A percentile compares a stretch with the other conserved stretches of the same genome.
phyloP scores from a whole-genome alignment of 2,113 vertebrate genomes.

The Colossoma macropomum region DNA sequence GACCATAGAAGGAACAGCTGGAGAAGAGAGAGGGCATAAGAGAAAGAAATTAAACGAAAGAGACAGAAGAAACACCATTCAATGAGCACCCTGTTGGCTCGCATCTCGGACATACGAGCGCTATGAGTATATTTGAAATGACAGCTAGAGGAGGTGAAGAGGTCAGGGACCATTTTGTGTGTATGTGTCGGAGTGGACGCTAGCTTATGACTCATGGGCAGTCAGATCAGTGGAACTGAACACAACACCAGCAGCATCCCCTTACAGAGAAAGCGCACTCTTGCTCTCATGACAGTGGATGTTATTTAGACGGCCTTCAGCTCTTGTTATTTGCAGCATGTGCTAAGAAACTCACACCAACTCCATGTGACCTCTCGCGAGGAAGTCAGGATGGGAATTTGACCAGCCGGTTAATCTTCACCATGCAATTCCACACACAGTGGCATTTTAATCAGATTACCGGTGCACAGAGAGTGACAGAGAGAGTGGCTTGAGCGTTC shows the following conservation, averaged over 20 bases:
- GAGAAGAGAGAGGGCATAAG: neutral
- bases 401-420: conserved; percentile 35
- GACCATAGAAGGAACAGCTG: neutral
- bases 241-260: conserved; percentile 9
- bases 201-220: conserved; percentile 5
- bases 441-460: conserved; percentile 43
- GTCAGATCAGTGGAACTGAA: neutral
- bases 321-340: neutral
- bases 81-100: neutral
- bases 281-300: neutral
- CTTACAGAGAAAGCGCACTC: neutral
- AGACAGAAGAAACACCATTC: neutral
- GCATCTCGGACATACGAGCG: neutral
- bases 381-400: conserved; percentile 10
- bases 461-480: neutral
- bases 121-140: conserved; percentile 11
- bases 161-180: conserved; percentile 1
- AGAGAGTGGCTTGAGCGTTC: neutral
- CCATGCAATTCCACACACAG: conserved; percentile 20
- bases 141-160: conserved; percentile 30
- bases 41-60: neutral
- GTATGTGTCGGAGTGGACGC: neutral
- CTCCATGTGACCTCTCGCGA: conserved; percentile 8
- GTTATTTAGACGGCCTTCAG: neutral
- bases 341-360: neutral